These are phyloP conservation scores for Oconnorella tubifera DNA, from an alignment of 2,888 invertebrate species.

Conservation along the genomic window DNA sequence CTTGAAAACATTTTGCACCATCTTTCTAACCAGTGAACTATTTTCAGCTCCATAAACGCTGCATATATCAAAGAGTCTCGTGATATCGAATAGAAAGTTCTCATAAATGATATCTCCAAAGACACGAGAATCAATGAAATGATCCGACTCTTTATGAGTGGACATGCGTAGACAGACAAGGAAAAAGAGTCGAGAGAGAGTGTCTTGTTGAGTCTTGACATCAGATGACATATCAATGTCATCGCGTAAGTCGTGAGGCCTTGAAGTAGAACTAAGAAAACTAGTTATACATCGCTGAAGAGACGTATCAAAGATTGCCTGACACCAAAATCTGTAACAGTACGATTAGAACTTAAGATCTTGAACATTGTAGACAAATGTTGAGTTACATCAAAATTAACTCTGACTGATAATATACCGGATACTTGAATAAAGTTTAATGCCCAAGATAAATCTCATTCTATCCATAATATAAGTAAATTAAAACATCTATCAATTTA, in stretches of 20 bases:
- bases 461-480: no score
- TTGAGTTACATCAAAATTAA: no score
- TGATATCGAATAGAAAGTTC: conserved; percentile 77
- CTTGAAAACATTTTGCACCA: conserved; percentile 67
- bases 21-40: conserved; percentile 62
- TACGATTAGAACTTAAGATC: no score
- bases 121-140: conserved; percentile 63
- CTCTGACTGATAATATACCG: no score
- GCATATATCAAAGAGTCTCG: conserved; percentile 75
- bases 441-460: no score
- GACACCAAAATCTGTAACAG: conserved; percentile 53
- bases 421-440: no score
- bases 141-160: conserved; percentile 70
- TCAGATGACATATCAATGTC: background rate
- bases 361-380: no score
- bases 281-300: conserved; percentile 67
- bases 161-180: conserved; percentile 72
- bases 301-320: conserved; percentile 67
- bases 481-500: no score
- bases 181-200: conserved; percentile 62
- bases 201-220: conserved; percentile 57
- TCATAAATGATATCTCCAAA: conserved; percentile 72
- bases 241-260: conserved; percentile 46
- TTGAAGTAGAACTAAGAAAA: conserved; percentile 72
- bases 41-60: conserved; percentile 71